Conservation (phyloP, 2,797 vertebrate genomes). For the Microctenopoma lineatum region DNA sequence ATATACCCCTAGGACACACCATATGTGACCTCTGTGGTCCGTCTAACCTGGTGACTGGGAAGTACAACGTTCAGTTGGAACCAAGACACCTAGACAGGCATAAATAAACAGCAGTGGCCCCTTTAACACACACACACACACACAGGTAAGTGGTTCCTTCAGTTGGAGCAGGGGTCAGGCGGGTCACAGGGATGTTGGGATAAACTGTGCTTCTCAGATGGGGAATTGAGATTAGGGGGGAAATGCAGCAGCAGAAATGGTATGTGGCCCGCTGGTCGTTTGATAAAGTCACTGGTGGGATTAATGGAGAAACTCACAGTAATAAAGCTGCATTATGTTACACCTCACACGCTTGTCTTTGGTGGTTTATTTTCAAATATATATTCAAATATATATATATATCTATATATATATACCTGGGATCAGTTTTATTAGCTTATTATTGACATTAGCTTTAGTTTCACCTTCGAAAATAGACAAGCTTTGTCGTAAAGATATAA, state of each 20-base stretch:
- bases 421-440: too few relatives aligned
- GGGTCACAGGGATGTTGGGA: slow-evolving; percentile 25
- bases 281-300: not conserved
- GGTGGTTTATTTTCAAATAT: too few relatives aligned
- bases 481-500: too few relatives aligned
- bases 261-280: not conserved
- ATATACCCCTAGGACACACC: slow-evolving; percentile 26
- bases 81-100: slow-evolving; percentile 43
- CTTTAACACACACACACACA: slow-evolving; percentile 16
- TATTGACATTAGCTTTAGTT: too few relatives aligned
- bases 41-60: slow-evolving; percentile 32
- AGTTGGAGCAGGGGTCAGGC: slow-evolving; percentile 21
- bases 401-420: too few relatives aligned
- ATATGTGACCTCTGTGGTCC: slow-evolving; percentile 37
- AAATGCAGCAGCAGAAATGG: not conserved
- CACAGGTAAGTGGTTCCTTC: slow-evolving; percentile 36
- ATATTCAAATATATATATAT: too few relatives aligned
- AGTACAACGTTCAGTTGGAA: slow-evolving; percentile 29
- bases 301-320: not conserved
- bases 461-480: too few relatives aligned
- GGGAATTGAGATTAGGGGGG: slow-evolving; percentile 1
- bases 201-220: slow-evolving; percentile 13
- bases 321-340: not conserved
- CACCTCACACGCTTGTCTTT: not conserved
- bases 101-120: slow-evolving; percentile 42